Percentiles rank a stretch among this genome's conserved stretches.
Conservation (phyloP, 2,113 vertebrate species). For the Meles meles region DNA sequence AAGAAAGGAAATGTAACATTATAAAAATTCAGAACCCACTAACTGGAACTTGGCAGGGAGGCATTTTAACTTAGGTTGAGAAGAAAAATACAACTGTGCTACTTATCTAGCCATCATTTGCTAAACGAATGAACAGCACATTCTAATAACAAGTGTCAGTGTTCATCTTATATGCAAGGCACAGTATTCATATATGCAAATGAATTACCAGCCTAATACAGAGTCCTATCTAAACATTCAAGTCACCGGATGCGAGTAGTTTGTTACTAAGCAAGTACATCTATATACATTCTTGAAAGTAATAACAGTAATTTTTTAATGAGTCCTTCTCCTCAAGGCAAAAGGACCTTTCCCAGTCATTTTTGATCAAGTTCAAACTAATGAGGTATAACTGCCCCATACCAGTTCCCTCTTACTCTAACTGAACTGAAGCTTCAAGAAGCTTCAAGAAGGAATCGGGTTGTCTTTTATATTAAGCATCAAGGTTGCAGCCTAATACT, state of each 20-base stretch:
- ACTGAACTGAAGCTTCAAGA: not conserved
- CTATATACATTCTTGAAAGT: not conserved
- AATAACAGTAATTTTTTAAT: not conserved
- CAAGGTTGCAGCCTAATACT: not conserved
- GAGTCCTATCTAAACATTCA: not conserved
- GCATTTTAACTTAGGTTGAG: not conserved
- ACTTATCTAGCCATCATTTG: not conserved
- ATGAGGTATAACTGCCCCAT: not conserved
- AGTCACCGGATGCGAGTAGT: not conserved
- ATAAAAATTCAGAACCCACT: not conserved
- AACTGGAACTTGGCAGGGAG: not conserved
- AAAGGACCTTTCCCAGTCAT: not conserved
- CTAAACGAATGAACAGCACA: not conserved
- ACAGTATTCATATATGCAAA: not conserved
- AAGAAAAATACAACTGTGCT: not conserved
- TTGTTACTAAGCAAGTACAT: not conserved
- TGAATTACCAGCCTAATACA: not conserved
- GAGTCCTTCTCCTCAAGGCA: not conserved
- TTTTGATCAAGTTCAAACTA: not conserved
- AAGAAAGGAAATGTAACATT: not conserved
- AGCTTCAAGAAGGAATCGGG: not conserved
- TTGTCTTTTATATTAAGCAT: not conserved
- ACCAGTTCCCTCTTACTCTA: not conserved
- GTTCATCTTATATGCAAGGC: not conserved
- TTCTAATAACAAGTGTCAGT: not conserved